These are phyloP conservation scores for Malaclemys terrapin DNA, from an alignment of 2,113 vertebrate species.

Conservation along the genomic window DNA sequence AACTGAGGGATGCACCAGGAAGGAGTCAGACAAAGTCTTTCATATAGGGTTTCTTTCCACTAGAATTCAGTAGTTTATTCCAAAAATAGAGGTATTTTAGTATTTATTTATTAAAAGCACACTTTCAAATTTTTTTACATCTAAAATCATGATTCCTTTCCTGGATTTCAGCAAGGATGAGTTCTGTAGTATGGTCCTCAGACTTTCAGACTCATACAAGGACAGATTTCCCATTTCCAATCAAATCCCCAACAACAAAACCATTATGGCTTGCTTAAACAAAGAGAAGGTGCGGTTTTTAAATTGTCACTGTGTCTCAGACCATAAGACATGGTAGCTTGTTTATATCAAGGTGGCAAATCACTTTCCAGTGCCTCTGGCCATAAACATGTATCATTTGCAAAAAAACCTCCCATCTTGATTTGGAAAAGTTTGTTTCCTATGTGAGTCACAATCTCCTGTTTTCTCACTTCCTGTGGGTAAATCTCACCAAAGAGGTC, in stretches of 20 bases:
- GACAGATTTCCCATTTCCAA: neutral
- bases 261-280: neutral
- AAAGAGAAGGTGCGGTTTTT: neutral
- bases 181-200: neutral
- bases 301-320: neutral
- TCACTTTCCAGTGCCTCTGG: neutral
- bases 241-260: neutral
- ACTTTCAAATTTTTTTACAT: slow-evolving; percentile 4
- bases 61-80: slow-evolving; percentile 5
- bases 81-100: neutral
- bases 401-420: neutral
- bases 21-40: slow-evolving; percentile 52
- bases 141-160: neutral
- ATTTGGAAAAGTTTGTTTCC: slow-evolving; percentile 29
- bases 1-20: slow-evolving; percentile 14
- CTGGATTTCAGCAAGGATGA: neutral
- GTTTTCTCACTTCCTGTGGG: neutral
- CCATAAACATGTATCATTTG: neutral
- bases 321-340: neutral
- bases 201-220: neutral
- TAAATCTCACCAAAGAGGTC: slow-evolving; percentile 47
- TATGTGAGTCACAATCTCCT: neutral
- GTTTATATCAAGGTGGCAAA: neutral
- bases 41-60: slow-evolving; percentile 49
- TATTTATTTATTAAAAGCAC: slow-evolving; percentile 58